Evolutionary conservation across 2,797 vertebrate genomes (phyloP), one percentile per base, ranked within the genome.

Genomic region (Scarus forsteni): DNA sequence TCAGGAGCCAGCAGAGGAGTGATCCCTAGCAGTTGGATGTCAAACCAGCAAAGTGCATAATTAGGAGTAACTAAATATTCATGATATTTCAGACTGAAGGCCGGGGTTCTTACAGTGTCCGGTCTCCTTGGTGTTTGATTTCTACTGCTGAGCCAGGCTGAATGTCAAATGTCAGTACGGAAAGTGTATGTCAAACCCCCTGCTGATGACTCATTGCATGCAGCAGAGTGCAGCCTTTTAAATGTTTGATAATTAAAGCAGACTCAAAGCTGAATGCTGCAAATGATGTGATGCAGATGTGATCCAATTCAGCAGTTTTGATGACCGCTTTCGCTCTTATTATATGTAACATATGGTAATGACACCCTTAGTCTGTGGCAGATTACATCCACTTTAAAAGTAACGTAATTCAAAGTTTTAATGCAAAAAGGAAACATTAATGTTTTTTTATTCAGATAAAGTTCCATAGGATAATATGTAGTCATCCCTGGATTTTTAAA

Each of bases 241-340:
- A 56, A 68, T 62, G 27, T 71, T 84, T 46, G 81, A 83, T 80
- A 76, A 84, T 84, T 79, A 40, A 66, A 54, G 36, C 43, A 16
- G 44, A 67, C 52, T 59, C 64, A 46, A 73, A 63, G 59, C 73
- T 52, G 35, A 12, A 50, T 45, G 60, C 42, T 62, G 43, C 54
- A 57, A 64, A 64, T 1, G 13, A 27, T 27, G 27, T 27, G 27
- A 27, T 74, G 55, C 65, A 38, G 57, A 66, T 50, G 59, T 36
- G 52, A 51, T 34, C 12, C 15, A 6, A 38, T 42, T 69, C 49
- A 61, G 53, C 57, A 46, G 18, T 65, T 56, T 40, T 38, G 13
- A 71, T 60, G 49, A 59, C 42, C 38, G 43, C 49, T 50, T 12
- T 43, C 0, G 1, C 15, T 39, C 12, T 42, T 34, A 11, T 12